phyloP scores from a whole-genome alignment of 1,140 invertebrate species.

The Ephestia elutella region DNA sequence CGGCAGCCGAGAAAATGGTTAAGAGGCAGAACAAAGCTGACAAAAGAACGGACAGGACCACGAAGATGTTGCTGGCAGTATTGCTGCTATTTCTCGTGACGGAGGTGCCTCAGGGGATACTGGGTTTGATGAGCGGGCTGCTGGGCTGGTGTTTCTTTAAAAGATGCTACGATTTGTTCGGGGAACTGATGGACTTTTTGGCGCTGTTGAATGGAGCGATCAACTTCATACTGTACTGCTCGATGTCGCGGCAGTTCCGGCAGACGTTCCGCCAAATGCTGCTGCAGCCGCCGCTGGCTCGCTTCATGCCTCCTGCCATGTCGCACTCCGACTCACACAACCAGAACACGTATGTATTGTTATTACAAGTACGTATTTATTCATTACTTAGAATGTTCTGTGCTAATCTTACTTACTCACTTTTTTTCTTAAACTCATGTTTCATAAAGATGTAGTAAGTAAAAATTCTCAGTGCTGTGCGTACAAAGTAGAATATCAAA shows the following conservation, averaged over 20 bases:
- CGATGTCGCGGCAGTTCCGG: slow-evolving; percentile 94
- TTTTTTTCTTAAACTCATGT: neutral
- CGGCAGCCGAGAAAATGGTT: slow-evolving; percentile 70
- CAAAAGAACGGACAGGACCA: slow-evolving; percentile 83
- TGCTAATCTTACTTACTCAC: slow-evolving; percentile 3
- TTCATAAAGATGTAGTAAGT: neutral
- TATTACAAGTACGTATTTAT: slow-evolving; percentile 6
- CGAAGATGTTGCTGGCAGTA: slow-evolving; percentile 91
- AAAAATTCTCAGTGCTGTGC: neutral
- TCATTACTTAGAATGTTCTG: slow-evolving; percentile 11
- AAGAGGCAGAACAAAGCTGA: slow-evolving; percentile 80
- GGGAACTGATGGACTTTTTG: slow-evolving; percentile 92
- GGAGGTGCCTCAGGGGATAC: slow-evolving; percentile 88
- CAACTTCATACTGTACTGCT: slow-evolving; percentile 95
- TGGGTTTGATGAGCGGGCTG: slow-evolving; percentile 82
- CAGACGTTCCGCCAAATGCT: slow-evolving; percentile 89
- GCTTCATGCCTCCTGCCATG: slow-evolving; percentile 29
- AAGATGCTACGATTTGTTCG: slow-evolving; percentile 85
- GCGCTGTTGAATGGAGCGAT: slow-evolving; percentile 93
- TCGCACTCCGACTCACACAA: slow-evolving; percentile 62
- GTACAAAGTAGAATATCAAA: neutral
- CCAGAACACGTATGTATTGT: slow-evolving; percentile 53
- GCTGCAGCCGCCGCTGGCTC: slow-evolving; percentile 64
- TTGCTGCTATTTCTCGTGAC: slow-evolving; percentile 89
- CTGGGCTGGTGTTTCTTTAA: slow-evolving; percentile 83